Evolutionary conservation across 2,113 vertebrate species (phyloP).

Genomic region (Ascaphus truei): DNA sequence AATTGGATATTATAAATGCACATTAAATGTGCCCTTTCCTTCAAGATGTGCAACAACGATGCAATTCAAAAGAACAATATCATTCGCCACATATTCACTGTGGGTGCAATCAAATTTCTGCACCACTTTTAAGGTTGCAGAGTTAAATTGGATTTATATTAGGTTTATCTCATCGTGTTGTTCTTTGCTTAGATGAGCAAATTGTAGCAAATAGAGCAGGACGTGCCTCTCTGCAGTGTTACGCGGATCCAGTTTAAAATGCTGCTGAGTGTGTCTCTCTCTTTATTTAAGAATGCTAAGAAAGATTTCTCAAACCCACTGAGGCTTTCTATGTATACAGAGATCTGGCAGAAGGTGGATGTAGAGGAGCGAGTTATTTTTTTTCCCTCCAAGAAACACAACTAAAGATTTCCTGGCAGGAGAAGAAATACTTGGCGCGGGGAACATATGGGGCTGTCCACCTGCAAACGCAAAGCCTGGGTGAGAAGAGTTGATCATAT

Average conservation of each 20-base stretch:
- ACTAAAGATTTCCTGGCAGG: conserved; percentile 57
- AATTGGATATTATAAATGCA: conserved; percentile 28
- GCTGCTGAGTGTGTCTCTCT: background rate
- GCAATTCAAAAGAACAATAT: conserved; percentile 3
- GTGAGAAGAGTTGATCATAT: conserved; percentile 40
- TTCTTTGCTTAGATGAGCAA: background rate
- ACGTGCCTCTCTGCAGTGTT: background rate
- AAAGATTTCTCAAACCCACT: background rate
- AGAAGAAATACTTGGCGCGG: conserved; percentile 44
- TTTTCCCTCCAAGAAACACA: conserved; percentile 45
- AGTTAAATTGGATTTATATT: background rate
- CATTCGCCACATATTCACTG: background rate
- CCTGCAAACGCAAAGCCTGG: conserved; percentile 31
- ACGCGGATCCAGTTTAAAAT: background rate
- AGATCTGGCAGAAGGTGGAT: conserved; percentile 41
- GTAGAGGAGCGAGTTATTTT: conserved; percentile 19
- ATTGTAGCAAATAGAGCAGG: background rate
- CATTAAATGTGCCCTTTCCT: conserved; percentile 13
- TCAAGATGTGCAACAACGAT: background rate
- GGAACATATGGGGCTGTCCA: conserved; percentile 50
- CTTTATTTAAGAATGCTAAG: background rate
- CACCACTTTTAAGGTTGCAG: background rate
- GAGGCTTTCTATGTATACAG: background rate
- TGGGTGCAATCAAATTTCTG: background rate
- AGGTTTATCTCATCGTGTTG: background rate